Evolutionary conservation across 2,888 invertebrate species (phyloP), one percentile per base, ranked within the genome.

Genomic region (Caenorhabditis drosophilae): DNA sequence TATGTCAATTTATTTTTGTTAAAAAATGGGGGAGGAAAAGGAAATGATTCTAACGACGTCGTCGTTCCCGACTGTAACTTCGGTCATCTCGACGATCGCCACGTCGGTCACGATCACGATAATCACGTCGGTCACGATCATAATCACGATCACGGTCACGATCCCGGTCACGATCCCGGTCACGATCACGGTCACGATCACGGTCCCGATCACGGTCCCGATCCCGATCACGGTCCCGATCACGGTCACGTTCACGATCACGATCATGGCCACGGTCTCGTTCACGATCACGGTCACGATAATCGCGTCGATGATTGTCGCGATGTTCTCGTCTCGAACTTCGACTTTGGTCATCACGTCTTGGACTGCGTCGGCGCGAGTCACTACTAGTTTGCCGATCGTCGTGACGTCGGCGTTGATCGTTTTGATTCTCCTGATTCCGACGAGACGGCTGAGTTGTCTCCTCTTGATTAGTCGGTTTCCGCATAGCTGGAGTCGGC

Each of bases 1-100:
- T 72, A 31, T 55, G 68, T 61, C 20, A 45, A 15, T 36, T 38
- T 23, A 18, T 42, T 23, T 42, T 40, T 20, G 12, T 36, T 4
- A 11, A 36, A 31, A 31, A 31, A 31, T 31, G 6, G 6, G 31
- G 31, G 7, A 31, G 6, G 31, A 31, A 31, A 31, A 31, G 31
- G 31, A 12, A 31, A 31, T 6, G 7, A 9, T 12, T 31, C 36
- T 7, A 36, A 36, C 22, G 6, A 9, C 23, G n/a, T 23, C 23
- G 2, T 26, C 56, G 4, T 44, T 25, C 42, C 42, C 42, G 26
- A 47, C 40, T 26, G 36, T 16, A 12, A 12, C 25, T 36, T 38
- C 40, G 4, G 20, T 7, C 4, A 40, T 40, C 40, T 20, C 26
- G 20, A 16, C 9, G 2, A 11, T 31, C 20, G 7, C 49, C 35